phyloP scores from a whole-genome alignment of 2,797 vertebrate species.

The Lateolabrax maculatus region DNA sequence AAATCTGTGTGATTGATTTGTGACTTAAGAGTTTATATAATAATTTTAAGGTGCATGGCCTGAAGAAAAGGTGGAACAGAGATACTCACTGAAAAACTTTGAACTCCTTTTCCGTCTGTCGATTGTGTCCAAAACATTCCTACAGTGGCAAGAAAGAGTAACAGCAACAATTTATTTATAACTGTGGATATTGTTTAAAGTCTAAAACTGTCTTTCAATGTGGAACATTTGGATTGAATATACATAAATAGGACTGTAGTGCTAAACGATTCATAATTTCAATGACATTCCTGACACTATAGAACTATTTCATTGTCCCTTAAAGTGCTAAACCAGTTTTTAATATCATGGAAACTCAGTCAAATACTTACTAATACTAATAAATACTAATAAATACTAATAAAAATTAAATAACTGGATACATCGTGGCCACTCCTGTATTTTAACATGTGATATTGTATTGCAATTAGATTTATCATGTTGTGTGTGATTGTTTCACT shows the following conservation, averaged over 20 bases:
- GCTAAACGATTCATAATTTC: not conserved
- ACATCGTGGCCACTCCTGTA: not conserved
- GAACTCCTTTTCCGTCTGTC: slow-evolving; percentile 80
- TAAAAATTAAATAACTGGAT: not conserved
- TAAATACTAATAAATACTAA: too few relatives aligned
- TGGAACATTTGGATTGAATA: not conserved
- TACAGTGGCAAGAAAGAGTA: slow-evolving; percentile 46
- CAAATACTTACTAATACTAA: not conserved
- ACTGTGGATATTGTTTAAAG: not conserved
- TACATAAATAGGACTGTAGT: not conserved
- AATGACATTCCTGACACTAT: not conserved
- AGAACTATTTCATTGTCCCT: not conserved
- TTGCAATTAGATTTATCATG: not conserved
- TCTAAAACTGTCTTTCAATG: not conserved
- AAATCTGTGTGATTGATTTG: not conserved
- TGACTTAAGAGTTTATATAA: not conserved
- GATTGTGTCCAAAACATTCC: slow-evolving; percentile 71
- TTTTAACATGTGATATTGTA: not conserved
- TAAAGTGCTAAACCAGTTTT: not conserved
- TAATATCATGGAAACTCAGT: not conserved
- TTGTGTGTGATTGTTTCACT: slow-evolving; percentile 37
- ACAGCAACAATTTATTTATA: slow-evolving; percentile 5
- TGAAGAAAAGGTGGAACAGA: not conserved
- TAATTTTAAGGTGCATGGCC: not conserved
- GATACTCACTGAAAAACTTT: slow-evolving; percentile 84